Conservation (phyloP, 2,113 vertebrate genomes). For the Hyaena hyaena region DNA sequence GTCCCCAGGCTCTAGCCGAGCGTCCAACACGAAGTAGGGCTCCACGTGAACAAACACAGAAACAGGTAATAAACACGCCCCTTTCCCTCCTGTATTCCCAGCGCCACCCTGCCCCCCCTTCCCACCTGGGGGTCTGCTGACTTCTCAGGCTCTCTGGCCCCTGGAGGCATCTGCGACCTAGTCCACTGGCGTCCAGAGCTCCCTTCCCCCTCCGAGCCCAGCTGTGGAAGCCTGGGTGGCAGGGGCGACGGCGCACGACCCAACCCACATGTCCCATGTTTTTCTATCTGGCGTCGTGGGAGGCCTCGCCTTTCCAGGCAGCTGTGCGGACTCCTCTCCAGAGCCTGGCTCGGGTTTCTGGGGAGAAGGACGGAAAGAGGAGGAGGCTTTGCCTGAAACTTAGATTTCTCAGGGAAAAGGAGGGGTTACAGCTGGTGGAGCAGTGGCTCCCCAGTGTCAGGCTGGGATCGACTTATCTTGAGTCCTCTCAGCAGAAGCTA, state of each 20-base stretch:
- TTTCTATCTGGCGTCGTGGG: neutral
- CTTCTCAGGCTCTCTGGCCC: neutral
- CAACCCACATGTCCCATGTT: neutral
- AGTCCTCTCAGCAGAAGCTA: neutral
- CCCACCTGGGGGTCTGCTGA: neutral
- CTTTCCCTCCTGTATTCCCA: neutral
- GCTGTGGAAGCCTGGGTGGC: constrained; percentile 16
- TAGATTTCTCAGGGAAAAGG: constrained; percentile 24
- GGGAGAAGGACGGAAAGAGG: neutral
- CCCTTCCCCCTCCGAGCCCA: neutral
- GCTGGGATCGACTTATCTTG: neutral
- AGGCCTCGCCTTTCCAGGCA: neutral
- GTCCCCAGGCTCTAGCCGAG: fast-evolving
- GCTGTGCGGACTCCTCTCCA: neutral
- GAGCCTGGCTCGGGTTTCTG: constrained; percentile 12
- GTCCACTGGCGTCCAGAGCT: neutral
- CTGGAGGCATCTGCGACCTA: neutral
- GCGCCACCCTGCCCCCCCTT: neutral
- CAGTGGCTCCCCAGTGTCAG: neutral
- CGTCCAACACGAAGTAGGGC: neutral
- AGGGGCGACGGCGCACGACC: neutral
- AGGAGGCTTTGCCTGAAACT: neutral
- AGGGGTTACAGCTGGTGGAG: constrained; percentile 51
- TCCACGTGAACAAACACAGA: neutral
- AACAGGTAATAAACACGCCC: neutral